A percentile compares a stretch with the other conserved stretches of the same genome.
Evolutionary conservation across 2,113 vertebrate genomes (phyloP).

Genomic region (Chloropsis cyanopogon): DNA sequence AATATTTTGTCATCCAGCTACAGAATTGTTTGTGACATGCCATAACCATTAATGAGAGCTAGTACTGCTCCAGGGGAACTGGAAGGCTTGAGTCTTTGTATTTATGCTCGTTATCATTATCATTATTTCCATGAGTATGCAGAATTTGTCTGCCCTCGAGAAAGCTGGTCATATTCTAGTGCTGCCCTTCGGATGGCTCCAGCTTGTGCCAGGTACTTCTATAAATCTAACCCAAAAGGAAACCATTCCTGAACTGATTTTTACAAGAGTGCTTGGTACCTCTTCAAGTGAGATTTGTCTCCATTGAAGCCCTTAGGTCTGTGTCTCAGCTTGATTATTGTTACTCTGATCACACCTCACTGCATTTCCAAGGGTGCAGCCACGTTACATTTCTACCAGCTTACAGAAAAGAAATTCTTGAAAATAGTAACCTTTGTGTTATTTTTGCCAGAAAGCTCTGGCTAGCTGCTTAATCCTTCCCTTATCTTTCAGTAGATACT

Average conservation of each 20-base stretch:
- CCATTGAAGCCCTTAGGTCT: neutral
- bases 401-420: neutral
- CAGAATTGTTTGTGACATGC: neutral
- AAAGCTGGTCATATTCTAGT: neutral
- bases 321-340: neutral
- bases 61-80: neutral
- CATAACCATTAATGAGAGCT: neutral
- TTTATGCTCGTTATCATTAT: neutral
- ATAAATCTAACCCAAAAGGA: neutral
- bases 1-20: neutral
- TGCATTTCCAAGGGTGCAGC: neutral
- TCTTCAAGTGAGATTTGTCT: neutral
- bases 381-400: neutral
- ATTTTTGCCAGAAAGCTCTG: neutral
- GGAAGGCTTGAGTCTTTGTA: neutral
- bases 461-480: neutral
- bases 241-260: neutral
- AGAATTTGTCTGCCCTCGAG: neutral
- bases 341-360: neutral
- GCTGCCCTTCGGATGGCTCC: neutral
- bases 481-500: neutral
- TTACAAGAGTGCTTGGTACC: neutral
- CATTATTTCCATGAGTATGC: fast-evolving
- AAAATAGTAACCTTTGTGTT: neutral
- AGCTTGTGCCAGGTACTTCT: neutral